Base-by-base conservation (phyloP, 1,140 invertebrate genomes). In the Drosophila prosaltans region DNA sequence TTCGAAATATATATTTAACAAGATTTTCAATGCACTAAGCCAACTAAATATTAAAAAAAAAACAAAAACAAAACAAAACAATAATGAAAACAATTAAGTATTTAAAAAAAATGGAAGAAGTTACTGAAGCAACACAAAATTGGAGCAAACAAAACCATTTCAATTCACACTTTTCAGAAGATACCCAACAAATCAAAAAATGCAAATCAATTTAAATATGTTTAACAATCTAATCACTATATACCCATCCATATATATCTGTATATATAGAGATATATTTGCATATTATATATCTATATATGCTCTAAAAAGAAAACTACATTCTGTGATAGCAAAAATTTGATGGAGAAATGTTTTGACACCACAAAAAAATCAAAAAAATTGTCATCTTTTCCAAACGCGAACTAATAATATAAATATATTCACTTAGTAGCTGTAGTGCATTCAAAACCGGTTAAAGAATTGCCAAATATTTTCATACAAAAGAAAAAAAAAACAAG, bases 1-100 rank as follows among this genome's bases (percentile, higher is more conserved):
- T 65, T 40, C 43, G 51, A 51, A 51, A 51, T 66, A 71, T 84
- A 51, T 66, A 71, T 84, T 88, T 88, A 89, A 88, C 82, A 77
- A 88, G 83, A 88, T 88, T 88, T 88, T 89, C 83, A 88, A 88
- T 88, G 83, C 83, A 88, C 83, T 88, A 88, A 83, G 65, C 81
- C 81, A 72, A 54, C 64, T 11, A 61, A 55, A 67, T 54, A 39
- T 32, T 8, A 63, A 8, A 30, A 28, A 59, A 41, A 36, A 54
- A 3, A 48, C 67, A 45, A 21, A 30, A 30, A 30, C 0, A 30
- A 2, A 30, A 30, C 0, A 16, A 16, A 16, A 16, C 16, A 16
- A 16, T 16, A n/a, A 45, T 40, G 28, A 43, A 32, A 62, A 2
- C 11, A 64, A 61, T 51, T n/a, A 59, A 61, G 40, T 61, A 69